phyloP scores from a whole-genome alignment of 2,113 vertebrate species.

The Bos taurus region ARS-UCD2.0 NC_037338.1:102653501-102654000 shows the following conservation, averaged over 20 bases:
- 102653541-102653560: neutral
- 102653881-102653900: neutral
- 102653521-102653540: neutral
- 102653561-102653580: neutral
- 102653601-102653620: neutral
- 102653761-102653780: constrained; percentile 86
- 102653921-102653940: neutral
- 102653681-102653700: neutral
- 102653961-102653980: accelerated
- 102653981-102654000: neutral
- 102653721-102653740: constrained; percentile 88
- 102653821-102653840: constrained; percentile 93
- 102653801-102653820: constrained; percentile 98
- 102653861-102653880: neutral
- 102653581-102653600: neutral
- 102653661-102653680: neutral
- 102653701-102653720: constrained; percentile 44
- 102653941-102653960: neutral
- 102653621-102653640: too few relatives aligned
- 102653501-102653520: neutral
- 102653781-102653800: constrained; percentile 94
- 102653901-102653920: accelerated
- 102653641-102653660: too few relatives aligned
- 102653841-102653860: constrained; percentile 73
- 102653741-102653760: constrained; percentile 91